A percentile compares a stretch with the other conserved stretches of the same genome.
These are phyloP conservation scores for Isoperla grammatica DNA, from an alignment of 2,888 invertebrate genomes.

Conservation along the genomic window DNA sequence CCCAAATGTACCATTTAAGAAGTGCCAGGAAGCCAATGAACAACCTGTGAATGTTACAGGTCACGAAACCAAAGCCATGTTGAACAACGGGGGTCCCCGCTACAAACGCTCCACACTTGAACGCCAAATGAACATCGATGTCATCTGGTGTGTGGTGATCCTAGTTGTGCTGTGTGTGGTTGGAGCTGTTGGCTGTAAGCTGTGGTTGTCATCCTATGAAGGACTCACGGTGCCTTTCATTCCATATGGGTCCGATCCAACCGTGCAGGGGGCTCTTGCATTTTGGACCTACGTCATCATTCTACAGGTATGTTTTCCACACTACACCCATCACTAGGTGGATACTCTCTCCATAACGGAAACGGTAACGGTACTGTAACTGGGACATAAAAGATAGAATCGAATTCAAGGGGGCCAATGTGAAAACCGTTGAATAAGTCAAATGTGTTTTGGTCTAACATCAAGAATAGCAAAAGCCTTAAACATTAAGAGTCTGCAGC, in stretches of 20 bases:
- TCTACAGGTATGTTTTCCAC: conserved; percentile 84
- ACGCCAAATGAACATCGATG: conserved; percentile 90
- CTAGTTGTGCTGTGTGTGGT: conserved; percentile 82
- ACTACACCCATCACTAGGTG: too few species aligned
- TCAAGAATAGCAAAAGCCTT: too few species aligned
- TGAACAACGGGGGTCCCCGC: conserved; percentile 93
- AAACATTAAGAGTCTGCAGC: too few species aligned
- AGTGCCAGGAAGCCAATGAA: too few species aligned
- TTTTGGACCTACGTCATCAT: conserved; percentile 97
- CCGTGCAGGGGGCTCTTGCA: conserved; percentile 72
- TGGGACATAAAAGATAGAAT: too few species aligned
- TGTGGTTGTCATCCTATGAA: conserved; percentile 69
- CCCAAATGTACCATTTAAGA: too few species aligned
- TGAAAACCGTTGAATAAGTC: too few species aligned
- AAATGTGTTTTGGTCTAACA: too few species aligned
- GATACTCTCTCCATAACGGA: too few species aligned
- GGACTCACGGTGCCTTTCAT: conserved; percentile 58
- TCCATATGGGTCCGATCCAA: conserved; percentile 54
- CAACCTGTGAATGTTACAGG: too few species aligned
- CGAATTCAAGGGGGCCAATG: too few species aligned
- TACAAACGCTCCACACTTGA: conserved; percentile 91
- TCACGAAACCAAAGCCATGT: conserved; percentile 96
- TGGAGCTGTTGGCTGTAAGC: conserved; percentile 84
- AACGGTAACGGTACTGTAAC: too few species aligned
- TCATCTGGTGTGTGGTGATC: conserved; percentile 93